These are phyloP conservation scores for Campoletis sonorensis DNA, from an alignment of 1,140 invertebrate genomes.

Conservation along the genomic window DNA sequence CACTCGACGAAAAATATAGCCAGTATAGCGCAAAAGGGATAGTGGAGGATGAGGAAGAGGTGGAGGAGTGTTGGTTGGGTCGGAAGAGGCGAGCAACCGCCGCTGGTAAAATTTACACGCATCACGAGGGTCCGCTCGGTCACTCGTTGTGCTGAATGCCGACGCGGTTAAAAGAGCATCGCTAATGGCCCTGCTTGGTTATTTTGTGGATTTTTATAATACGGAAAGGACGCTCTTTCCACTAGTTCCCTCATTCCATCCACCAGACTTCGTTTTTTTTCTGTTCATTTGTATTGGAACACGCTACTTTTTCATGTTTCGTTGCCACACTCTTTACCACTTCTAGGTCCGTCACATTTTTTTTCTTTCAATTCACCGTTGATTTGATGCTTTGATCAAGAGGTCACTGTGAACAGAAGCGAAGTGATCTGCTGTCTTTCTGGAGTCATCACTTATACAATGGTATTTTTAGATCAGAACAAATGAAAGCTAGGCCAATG, in stretches of 20 bases:
- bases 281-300: slow-evolving; percentile 32
- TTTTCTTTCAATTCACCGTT: slow-evolving; percentile 50
- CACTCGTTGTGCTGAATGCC: slow-evolving; percentile 68
- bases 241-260: slow-evolving; percentile 31
- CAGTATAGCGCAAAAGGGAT: slow-evolving; percentile 53
- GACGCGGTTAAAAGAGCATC: slow-evolving; percentile 76
- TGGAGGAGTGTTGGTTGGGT: slow-evolving; percentile 9
- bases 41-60: slow-evolving; percentile 6
- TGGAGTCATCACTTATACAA: not conserved
- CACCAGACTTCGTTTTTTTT: slow-evolving; percentile 18
- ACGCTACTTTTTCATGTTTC: slow-evolving; percentile 37
- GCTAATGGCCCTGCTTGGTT: slow-evolving; percentile 77
- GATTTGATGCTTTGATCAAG: slow-evolving; percentile 53
- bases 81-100: slow-evolving; percentile 66
- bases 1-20: slow-evolving; percentile 75
- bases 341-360: slow-evolving; percentile 20
- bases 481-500: too few species aligned
- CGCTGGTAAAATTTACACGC: slow-evolving; percentile 77
- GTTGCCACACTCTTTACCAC: slow-evolving; percentile 38
- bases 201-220: slow-evolving; percentile 78
- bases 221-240: slow-evolving; percentile 56
- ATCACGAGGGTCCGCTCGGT: slow-evolving; percentile 67
- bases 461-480: too few species aligned
- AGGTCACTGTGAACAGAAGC: not conserved
- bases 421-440: not conserved